Evolutionary conservation across 1,140 invertebrate species (phyloP), one percentile per base, ranked within the genome.

Genomic region (Drosophila watanabei): DNA sequence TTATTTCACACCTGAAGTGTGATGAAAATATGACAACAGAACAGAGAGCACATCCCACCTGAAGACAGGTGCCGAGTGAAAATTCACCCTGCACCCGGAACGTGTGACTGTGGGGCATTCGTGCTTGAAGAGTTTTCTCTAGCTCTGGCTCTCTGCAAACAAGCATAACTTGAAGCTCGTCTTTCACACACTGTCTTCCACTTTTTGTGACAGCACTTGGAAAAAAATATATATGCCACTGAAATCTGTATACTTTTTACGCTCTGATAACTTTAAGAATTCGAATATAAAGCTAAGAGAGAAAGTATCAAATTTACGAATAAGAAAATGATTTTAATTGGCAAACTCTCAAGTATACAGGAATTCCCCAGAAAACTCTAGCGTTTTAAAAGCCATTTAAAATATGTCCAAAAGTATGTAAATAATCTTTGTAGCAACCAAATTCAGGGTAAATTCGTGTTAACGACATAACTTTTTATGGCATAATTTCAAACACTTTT

Each of bases 1-100:
- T 88, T 81, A 81, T 81, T 88, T 88, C 73, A 88, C 85, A 88
- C 85, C 85, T 88, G 81, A 85, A 88, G 85, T 83, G 85, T 88
- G 85, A 80, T 85, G 75, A 89, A 78, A 88, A 89, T 89, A 89
- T 88, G 78, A 77, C 82, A 86, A 86, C 82, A 86, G 84, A 82
- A 86, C 82, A 86, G 80, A 66, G 54, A 76, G 78, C 73, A 61
- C 51, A 64, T 59, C 79, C 56, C 52, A 46, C 82, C 52, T 58
- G 71, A 68, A 77, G 85, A 88, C 71, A 83, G 69, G 65, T 73
- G 71, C 61, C 66, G 78, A 83, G 81, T 84, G 85, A 77, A 89
- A 72, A 85, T 88, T 82, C 54, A 57, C 54, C 54, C 77, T 77
- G 82, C 72, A 85, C 77, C 85, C 77, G 83, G 85, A 85, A 88